Evolutionary conservation across 2,888 invertebrate genomes (phyloP).

Genomic region (Tenthredo livida): DNA sequence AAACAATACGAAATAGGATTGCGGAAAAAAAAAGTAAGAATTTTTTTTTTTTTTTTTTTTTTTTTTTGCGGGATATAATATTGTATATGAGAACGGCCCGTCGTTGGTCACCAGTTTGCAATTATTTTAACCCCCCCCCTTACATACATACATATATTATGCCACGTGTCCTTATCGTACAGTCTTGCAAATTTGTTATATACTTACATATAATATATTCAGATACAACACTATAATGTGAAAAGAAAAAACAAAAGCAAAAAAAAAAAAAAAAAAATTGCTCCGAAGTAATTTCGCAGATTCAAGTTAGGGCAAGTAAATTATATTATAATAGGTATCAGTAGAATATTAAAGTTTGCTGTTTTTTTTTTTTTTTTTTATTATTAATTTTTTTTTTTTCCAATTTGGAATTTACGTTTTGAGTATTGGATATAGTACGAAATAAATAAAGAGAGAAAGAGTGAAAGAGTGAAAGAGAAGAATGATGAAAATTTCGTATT

Average conservation of each 20-base stretch:
- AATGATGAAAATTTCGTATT: slow-evolving; percentile 58
- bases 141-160: slow-evolving; percentile 67
- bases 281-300: not conserved
- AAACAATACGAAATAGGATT: too few relatives aligned
- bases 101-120: slow-evolving; percentile 73
- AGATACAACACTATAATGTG: not conserved
- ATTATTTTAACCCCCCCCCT: slow-evolving; percentile 61
- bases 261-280: not conserved
- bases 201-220: not conserved
- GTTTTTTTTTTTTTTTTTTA: not conserved
- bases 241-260: not conserved
- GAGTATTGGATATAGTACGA: not conserved
- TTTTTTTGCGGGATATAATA: not conserved
- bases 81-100: slow-evolving; percentile 72
- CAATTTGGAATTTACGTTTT: not conserved
- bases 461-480: slow-evolving; percentile 7
- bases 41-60: not conserved
- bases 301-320: not conserved
- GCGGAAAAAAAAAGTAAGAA: not conserved
- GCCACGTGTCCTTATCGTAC: slow-evolving; percentile 62
- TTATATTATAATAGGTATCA: not conserved
- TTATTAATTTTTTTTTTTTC: not conserved
- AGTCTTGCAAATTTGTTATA: too few relatives aligned
- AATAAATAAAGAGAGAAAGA: slow-evolving; percentile 25
- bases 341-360: not conserved